Percentiles rank a stretch among this genome's conserved stretches.
Evolutionary conservation across 2,888 invertebrate species (phyloP).

Genomic region (Rhamnusium bicolor): DNA sequence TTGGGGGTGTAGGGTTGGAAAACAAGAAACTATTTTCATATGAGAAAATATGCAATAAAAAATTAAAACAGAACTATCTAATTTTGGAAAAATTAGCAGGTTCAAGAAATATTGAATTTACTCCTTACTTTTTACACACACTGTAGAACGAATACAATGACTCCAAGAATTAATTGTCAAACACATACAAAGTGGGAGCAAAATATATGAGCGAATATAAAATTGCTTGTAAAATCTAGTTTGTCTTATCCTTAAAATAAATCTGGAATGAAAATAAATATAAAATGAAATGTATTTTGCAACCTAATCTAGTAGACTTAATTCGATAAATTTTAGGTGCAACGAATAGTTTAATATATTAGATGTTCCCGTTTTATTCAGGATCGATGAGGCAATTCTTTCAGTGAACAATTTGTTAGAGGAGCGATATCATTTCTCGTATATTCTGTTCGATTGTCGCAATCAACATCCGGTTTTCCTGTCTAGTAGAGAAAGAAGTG

Average conservation of each 20-base stretch:
- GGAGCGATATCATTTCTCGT: conserved; percentile 66
- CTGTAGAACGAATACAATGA: no score
- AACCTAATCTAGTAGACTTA: conserved; percentile 18
- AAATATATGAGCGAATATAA: no score
- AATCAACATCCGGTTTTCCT: conserved; percentile 71
- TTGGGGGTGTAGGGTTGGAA: no score
- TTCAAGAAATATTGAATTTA: no score
- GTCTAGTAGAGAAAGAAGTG: conserved; percentile 67
- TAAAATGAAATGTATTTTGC: background rate
- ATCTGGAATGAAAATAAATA: background rate
- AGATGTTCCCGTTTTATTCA: conserved; percentile 50
- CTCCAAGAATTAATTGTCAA: no score
- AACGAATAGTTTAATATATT: conserved; percentile 30
- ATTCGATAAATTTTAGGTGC: conserved; percentile 29
- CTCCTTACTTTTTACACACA: no score
- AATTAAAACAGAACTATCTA: no score
- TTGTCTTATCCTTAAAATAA: background rate
- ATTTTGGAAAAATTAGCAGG: no score
- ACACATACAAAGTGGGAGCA: no score
- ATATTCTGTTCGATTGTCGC: conserved; percentile 68
- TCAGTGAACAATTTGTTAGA: conserved; percentile 65
- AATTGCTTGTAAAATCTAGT: no score
- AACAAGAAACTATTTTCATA: no score
- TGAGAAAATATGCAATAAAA: no score
- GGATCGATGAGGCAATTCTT: conserved; percentile 61